A percentile compares a stretch with the other conserved stretches of the same genome.
phyloP scores from a whole-genome alignment of 2,797 vertebrate species.

The Callimico goeldii region DNA sequence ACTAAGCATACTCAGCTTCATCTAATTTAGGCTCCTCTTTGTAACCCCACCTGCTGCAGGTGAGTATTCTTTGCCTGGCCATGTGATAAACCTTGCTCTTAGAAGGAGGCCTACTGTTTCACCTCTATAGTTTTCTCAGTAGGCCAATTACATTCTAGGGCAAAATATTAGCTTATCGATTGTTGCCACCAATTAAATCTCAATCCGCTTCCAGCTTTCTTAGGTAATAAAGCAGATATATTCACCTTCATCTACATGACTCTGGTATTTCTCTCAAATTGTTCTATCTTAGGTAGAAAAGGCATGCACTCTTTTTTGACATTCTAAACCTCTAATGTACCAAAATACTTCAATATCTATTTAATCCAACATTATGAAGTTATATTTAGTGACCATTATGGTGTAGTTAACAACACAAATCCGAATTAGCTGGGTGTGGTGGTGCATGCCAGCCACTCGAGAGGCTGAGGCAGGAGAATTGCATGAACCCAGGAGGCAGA shows the following conservation, averaged over 20 bases:
- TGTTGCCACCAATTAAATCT: not conserved
- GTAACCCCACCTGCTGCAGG: not conserved
- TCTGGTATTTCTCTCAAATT: not conserved
- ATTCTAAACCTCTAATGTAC: not conserved
- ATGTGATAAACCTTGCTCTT: not conserved
- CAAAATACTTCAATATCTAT: not conserved
- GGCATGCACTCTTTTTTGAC: not conserved
- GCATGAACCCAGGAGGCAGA: not conserved
- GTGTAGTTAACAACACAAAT: not conserved
- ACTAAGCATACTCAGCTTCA: not conserved
- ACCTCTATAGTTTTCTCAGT: not conserved
- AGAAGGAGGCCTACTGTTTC: not conserved
- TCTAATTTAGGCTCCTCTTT: not conserved
- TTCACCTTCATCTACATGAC: not conserved
- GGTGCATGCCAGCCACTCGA: not conserved
- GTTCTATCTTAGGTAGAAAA: not conserved
- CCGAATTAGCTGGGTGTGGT: not conserved
- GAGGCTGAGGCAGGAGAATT: not conserved
- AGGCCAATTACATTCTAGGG: not conserved
- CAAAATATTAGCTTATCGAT: not conserved
- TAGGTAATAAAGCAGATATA: not conserved
- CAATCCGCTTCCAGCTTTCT: not conserved
- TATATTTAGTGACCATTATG: not conserved
- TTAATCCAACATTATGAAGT: constrained; percentile 15
- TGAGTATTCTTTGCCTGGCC: not conserved